Percentiles rank a stretch among this genome's conserved stretches.
Evolutionary conservation across 2,888 invertebrate genomes (phyloP).

Genomic region (Epicampocera succincta): DNA sequence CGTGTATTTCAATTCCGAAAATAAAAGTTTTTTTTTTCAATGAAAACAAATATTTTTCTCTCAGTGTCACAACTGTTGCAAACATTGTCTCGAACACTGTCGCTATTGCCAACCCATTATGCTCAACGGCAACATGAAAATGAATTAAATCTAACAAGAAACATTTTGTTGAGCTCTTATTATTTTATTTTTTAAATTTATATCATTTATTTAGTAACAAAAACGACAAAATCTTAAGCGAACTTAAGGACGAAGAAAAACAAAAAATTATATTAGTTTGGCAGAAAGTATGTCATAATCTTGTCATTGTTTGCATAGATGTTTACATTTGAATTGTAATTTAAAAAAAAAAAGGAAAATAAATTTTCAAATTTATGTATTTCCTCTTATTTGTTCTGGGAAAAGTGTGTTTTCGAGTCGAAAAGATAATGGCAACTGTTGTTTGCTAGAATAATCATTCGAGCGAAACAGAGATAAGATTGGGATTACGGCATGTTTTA

Average conservation of each 20-base stretch:
- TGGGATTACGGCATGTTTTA: constrained; percentile 55
- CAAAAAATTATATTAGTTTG: constrained; percentile 4
- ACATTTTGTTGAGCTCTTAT: constrained; percentile 37
- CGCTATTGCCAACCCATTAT: constrained; percentile 20
- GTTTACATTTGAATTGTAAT: constrained; percentile 52
- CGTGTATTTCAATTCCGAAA: no score
- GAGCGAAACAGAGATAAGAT: constrained; percentile 44
- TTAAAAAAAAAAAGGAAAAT: constrained; percentile 27
- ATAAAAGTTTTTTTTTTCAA: no score
- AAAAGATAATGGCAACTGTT: constrained; percentile 22
- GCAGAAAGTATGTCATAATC: constrained; percentile 49
- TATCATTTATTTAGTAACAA: constrained; percentile 22
- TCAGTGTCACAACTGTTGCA: constrained; percentile 34
- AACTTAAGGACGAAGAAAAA: constrained; percentile 7
- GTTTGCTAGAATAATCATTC: constrained; percentile 6
- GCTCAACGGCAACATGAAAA: constrained; percentile 35
- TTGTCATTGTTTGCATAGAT: constrained; percentile 61
- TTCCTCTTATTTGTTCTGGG: background rate
- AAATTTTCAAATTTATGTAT: constrained; percentile 21
- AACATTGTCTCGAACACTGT: constrained; percentile 30
- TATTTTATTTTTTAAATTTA: constrained; percentile 44
- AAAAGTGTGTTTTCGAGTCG: constrained; percentile 10
- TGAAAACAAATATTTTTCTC: constrained; percentile 15
- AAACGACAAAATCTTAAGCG: constrained; percentile 11
- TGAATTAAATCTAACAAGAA: constrained; percentile 52